Evolutionary conservation across 2,113 vertebrate genomes (phyloP).

Genomic region (Talpa occidentalis): DNA sequence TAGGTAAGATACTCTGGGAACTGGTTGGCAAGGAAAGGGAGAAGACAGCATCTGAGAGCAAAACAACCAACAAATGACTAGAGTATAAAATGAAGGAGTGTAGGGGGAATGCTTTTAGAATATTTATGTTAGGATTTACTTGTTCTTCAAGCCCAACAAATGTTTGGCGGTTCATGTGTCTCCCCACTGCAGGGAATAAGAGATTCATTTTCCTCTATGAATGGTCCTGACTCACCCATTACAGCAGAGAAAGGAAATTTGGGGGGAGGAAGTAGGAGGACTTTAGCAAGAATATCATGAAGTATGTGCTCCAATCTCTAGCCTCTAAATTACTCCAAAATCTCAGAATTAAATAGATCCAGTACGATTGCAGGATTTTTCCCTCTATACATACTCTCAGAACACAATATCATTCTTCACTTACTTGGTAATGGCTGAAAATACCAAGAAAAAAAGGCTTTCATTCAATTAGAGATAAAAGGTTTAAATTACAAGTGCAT

Average conservation of each 20-base stretch:
- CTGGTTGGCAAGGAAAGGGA: not conserved
- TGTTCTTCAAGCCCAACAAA: not conserved
- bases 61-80: not conserved
- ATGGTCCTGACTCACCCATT: not conserved
- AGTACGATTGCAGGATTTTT: not conserved
- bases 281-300: not conserved
- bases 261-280: rapidly evolving
- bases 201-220: not conserved
- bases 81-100: not conserved
- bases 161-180: not conserved
- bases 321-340: not conserved
- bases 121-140: not conserved
- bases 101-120: not conserved
- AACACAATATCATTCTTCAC: not conserved
- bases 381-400: not conserved
- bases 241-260: not conserved
- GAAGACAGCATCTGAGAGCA: not conserved
- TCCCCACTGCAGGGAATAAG: not conserved
- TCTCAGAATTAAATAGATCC: not conserved
- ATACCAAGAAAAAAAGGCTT: not conserved
- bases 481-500: constrained; percentile 53
- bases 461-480: constrained; percentile 58
- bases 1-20: not conserved
- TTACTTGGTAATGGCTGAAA: constrained; percentile 35
- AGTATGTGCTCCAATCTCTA: not conserved